These are phyloP conservation scores for Pantherophis alleghaniensis DNA, from an alignment of 2,797 vertebrate genomes.

Conservation along the genomic window DNA sequence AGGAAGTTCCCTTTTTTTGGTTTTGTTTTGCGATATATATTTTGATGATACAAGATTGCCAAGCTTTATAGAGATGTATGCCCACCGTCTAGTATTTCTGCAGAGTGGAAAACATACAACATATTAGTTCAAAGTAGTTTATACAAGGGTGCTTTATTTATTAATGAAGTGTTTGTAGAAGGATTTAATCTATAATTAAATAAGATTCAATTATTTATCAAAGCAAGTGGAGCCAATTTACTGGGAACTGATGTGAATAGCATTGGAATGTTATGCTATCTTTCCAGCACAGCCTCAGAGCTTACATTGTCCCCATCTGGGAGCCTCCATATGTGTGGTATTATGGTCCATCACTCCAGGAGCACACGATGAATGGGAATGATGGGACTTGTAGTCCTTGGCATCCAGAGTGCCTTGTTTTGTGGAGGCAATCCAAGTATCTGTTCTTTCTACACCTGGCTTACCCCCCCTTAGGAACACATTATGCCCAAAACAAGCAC, in stretches of 20 bases:
- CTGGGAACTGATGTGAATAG: slow-evolving; percentile 14
- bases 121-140: slow-evolving; percentile 18
- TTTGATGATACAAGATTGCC: slow-evolving; percentile 6
- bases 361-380: background rate
- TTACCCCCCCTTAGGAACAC: background rate
- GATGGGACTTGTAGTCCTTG: background rate
- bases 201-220: slow-evolving; percentile 29
- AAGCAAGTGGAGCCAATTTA: slow-evolving; percentile 5
- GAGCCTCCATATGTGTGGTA: background rate
- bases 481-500: background rate
- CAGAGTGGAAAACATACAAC: background rate
- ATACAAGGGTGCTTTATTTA: slow-evolving; percentile 2
- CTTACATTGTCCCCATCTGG: background rate
- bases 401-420: background rate
- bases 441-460: background rate
- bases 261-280: background rate
- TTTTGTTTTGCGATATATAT: background rate
- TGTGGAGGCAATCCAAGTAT: background rate
- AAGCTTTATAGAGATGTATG: background rate
- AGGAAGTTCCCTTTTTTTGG: background rate
- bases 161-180: slow-evolving; percentile 14
- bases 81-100: background rate
- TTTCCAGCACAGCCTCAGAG: background rate
- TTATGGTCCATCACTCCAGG: background rate
- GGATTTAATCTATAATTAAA: slow-evolving; percentile 37